Conservation (phyloP, 1,140 invertebrate genomes). For the Campoletis sonorensis region DNA sequence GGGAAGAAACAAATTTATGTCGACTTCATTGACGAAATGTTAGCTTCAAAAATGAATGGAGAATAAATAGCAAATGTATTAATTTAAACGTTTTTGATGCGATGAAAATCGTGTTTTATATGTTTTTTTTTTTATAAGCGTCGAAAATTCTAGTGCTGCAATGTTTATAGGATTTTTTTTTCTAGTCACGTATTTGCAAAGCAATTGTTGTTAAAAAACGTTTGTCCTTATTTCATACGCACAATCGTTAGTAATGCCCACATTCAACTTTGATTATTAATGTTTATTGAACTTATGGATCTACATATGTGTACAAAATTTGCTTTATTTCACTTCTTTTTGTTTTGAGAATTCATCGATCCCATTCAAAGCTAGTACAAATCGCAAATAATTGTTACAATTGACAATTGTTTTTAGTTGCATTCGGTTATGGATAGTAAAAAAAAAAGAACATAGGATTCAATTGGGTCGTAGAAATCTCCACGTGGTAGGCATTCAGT, state of each 20-base stretch:
- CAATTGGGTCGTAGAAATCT: too few relatives aligned
- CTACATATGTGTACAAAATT: slow-evolving; percentile 15
- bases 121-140: too few relatives aligned
- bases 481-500: not conserved
- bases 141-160: too few relatives aligned
- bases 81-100: not conserved
- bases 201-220: not conserved
- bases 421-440: not conserved
- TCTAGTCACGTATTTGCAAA: too few relatives aligned
- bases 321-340: not conserved
- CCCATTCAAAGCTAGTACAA: not conserved
- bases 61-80: slow-evolving; percentile 31
- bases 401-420: not conserved
- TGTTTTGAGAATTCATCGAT: not conserved
- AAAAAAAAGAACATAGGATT: too few relatives aligned
- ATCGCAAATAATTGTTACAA: slow-evolving; percentile 8
- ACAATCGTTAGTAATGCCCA: not conserved
- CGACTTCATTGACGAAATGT: slow-evolving; percentile 69
- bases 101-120: slow-evolving; percentile 1
- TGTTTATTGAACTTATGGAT: slow-evolving; percentile 15
- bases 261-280: not conserved
- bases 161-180: too few relatives aligned
- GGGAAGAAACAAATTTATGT: slow-evolving; percentile 76
- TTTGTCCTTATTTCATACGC: not conserved
- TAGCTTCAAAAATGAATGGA: slow-evolving; percentile 39